A percentile compares a stretch with the other conserved stretches of the same genome.
phyloP scores from a whole-genome alignment of 2,113 vertebrate species.

The Phasianus colchicus region DNA sequence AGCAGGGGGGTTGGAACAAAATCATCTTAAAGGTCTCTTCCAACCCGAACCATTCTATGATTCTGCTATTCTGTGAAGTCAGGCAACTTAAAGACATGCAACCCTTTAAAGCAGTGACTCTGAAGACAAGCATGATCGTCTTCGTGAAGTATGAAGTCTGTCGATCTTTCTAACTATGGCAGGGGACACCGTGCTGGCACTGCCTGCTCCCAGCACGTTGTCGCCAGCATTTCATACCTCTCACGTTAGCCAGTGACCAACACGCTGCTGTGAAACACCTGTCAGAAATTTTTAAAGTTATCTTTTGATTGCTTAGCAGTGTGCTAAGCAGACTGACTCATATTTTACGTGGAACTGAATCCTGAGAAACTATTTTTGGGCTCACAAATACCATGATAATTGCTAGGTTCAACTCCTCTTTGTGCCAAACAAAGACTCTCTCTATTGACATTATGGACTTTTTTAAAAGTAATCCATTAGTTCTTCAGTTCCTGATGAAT shows the following conservation, averaged over 20 bases:
- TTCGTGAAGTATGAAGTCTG: background rate
- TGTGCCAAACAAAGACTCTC: background rate
- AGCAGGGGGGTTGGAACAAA: too few relatives aligned
- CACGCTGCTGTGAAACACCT: background rate
- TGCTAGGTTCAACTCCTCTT: background rate
- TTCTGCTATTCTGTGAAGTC: too few relatives aligned
- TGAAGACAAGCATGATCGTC: background rate
- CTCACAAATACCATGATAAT: background rate
- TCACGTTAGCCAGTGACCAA: background rate
- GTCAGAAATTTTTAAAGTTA: background rate
- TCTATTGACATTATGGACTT: background rate
- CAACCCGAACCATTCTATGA: too few relatives aligned
- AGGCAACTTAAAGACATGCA: background rate
- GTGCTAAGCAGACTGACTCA: background rate
- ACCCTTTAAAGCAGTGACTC: background rate
- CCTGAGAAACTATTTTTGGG: background rate
- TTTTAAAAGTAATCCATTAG: slow-evolving; percentile 42
- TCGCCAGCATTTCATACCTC: background rate
- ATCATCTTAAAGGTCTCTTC: too few relatives aligned
- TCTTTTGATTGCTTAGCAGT: background rate
- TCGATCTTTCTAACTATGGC: background rate
- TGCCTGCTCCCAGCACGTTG: background rate
- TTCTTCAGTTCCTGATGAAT: slow-evolving; percentile 34
- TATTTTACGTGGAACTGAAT: background rate
- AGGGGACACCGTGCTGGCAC: background rate